A percentile compares a stretch with the other conserved stretches of the same genome.
Conservation (phyloP, 2,888 invertebrate genomes). For the Germaria angustata region DNA sequence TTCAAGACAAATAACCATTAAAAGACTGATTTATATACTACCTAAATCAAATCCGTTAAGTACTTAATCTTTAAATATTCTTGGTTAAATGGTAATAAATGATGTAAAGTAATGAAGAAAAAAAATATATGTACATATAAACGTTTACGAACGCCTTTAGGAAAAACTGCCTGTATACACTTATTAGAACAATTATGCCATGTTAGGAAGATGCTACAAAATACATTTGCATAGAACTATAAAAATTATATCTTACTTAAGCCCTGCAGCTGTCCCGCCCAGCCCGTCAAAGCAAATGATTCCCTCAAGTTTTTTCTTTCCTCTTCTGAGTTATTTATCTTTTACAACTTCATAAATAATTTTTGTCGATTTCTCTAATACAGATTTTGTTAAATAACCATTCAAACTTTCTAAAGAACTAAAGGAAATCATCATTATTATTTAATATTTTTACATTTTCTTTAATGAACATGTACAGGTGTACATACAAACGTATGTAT, state of each 20-base stretch:
- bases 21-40: not conserved
- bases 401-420: slow-evolving; percentile 38
- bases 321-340: slow-evolving; percentile 11
- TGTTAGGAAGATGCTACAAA: not conserved
- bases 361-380: not conserved
- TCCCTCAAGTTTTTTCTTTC: not conserved
- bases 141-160: not conserved
- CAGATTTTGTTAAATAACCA: not conserved
- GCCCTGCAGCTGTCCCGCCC: not conserved
- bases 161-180: too few relatives aligned
- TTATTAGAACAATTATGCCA: not conserved
- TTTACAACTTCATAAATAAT: not conserved
- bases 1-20: not conserved
- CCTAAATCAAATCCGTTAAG: not conserved
- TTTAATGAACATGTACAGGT: slow-evolving; percentile 28
- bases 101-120: not conserved
- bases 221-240: not conserved
- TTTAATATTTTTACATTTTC: not conserved
- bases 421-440: not conserved
- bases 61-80: not conserved
- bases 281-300: not conserved
- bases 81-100: not conserved
- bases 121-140: not conserved
- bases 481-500: too few relatives aligned
- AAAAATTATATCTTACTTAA: not conserved